Conservation (phyloP, 2,113 vertebrate genomes). For the Syngnathus typhle region DNA sequence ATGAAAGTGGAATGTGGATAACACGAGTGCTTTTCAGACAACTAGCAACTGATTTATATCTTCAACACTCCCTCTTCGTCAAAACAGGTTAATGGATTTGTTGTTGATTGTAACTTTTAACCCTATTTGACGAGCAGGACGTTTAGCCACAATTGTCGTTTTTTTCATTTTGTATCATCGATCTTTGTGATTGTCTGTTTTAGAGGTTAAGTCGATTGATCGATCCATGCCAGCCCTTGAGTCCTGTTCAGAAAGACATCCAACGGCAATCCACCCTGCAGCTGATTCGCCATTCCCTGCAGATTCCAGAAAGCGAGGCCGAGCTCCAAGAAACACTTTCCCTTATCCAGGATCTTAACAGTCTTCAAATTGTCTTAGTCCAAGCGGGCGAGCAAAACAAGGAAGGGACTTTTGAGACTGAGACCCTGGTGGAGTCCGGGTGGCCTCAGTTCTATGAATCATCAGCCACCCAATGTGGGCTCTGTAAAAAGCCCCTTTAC, state of each 20-base stretch:
- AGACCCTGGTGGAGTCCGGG: conserved; percentile 76
- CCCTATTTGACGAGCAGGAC: not conserved
- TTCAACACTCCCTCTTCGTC: not conserved
- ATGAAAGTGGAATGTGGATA: not conserved
- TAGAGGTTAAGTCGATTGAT: conserved; percentile 55
- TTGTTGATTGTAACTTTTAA: not conserved
- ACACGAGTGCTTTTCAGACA: not conserved
- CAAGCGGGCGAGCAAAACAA: conserved; percentile 60
- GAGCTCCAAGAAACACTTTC: conserved; percentile 85
- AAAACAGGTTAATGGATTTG: not conserved
- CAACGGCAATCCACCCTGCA: conserved; percentile 88
- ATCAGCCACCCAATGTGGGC: conserved; percentile 81
- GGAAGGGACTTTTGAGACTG: conserved; percentile 29
- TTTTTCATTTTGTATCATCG: not conserved
- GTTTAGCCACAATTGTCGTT: not conserved
- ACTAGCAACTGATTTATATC: not conserved
- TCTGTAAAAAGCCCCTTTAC: conserved; percentile 85
- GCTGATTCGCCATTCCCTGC: conserved; percentile 81
- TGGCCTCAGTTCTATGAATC: conserved; percentile 93
- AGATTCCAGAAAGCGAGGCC: conserved; percentile 86
- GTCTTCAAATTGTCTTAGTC: conserved; percentile 79
- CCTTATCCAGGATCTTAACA: conserved; percentile 90
- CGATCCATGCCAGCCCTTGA: conserved; percentile 76
- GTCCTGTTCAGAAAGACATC: conserved; percentile 75
- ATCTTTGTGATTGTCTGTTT: not conserved